Evolutionary conservation across 2,113 vertebrate species (phyloP), one percentile per base, ranked within the genome.

Genomic region (Trochalopteron elliotii): DNA sequence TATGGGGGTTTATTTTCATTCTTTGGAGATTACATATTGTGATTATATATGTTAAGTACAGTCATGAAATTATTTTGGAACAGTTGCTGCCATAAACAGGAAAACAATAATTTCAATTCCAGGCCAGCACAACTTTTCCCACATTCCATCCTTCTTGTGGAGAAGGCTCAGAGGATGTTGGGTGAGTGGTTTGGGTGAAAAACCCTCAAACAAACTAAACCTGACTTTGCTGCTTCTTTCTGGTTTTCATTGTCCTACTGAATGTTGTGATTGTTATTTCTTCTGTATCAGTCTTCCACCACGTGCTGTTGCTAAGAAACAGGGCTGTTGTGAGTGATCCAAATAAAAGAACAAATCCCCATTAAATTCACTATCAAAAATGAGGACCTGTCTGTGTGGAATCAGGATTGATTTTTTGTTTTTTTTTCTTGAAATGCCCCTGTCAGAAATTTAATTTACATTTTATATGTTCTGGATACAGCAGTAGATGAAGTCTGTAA

Each of bases 241-340:
- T 76, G 67, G 9, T 82, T 90, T 77, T 40, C 57, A 21, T 11
- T 93, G 37, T 82, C 86, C 35, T 57, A 3, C 61, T 67, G 57
- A 57, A 52, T 22, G 27, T 30, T 21, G 55, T n/a, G 56, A 27
- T 94, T 94, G 68, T 56, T 68, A 35, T 45, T 87, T 78, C 86
- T 84, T 56, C 14, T 67, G 10, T 44, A 33, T 79, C 49, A 24
- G 50, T 87, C 67, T 74, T 64, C 78, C 47, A 30, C 89, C 79
- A 59, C 25, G 39, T 67, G 80, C 44, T 81, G 93, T 97, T 97
- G 95, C 95, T 97, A 95, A 94, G 92, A 78, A 85, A 97, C 93
- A 39, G 37, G 20, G 65, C 56, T 76, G 53, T 86, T 89, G 63
- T 40, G 55, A 83, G 77, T 6, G 57, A 72, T 79, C 25, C 52